These are phyloP conservation scores for Caprella mutica DNA, from an alignment of 2,888 invertebrate species.

Conservation along the genomic window DNA sequence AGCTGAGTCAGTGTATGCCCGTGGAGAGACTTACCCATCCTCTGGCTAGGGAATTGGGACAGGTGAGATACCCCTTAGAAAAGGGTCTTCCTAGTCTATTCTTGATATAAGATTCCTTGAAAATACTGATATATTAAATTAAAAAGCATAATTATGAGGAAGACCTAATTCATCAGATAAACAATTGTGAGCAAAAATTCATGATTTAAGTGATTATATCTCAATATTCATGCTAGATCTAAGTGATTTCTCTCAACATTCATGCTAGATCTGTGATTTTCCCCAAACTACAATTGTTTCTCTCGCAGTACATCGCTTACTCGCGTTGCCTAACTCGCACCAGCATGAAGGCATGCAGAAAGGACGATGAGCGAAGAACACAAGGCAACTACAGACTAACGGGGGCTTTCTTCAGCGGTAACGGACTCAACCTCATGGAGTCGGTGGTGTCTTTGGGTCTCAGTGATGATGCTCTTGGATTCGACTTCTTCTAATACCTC, in stretches of 20 bases:
- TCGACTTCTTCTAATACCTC: conserved; percentile 11
- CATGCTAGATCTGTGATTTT: too few relatives aligned
- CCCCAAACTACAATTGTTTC: neutral
- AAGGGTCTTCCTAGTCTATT: too few relatives aligned
- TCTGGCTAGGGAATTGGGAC: conserved; percentile 13
- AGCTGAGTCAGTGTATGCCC: conserved; percentile 12
- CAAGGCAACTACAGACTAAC: neutral
- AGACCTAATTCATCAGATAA: too few relatives aligned
- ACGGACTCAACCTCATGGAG: conserved; percentile 3
- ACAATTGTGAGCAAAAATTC: too few relatives aligned
- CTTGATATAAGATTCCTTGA: too few relatives aligned
- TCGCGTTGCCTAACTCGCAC: neutral
- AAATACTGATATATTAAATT: too few relatives aligned
- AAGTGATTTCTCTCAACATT: too few relatives aligned
- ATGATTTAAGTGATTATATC: too few relatives aligned
- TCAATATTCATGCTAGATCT: too few relatives aligned
- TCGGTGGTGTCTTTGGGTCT: neutral
- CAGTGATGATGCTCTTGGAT: neutral
- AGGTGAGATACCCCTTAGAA: too few relatives aligned
- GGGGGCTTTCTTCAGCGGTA: conserved; percentile 8
- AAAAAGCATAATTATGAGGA: too few relatives aligned
- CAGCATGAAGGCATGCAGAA: conserved; percentile 1
- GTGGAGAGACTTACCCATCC: conserved; percentile 9
- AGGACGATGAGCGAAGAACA: neutral
- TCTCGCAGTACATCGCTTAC: neutral